Percentiles rank a stretch among this genome's conserved stretches.
These are phyloP conservation scores for Acanthurus leucopareius DNA, from an alignment of 2,797 vertebrate species.

Conservation along the genomic window DNA sequence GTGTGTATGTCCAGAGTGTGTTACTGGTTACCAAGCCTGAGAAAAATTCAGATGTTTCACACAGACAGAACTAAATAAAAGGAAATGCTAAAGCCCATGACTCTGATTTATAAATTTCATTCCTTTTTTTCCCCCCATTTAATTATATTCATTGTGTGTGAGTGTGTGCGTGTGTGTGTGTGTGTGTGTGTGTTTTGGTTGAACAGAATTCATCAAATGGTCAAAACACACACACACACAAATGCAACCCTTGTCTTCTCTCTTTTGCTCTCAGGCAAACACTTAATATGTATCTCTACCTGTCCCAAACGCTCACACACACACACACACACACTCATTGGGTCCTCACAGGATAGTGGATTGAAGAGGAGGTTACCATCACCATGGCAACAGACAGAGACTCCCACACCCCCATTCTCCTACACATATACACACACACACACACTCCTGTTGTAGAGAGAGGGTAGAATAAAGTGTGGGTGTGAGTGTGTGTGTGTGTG, in stretches of 20 bases:
- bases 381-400: conserved; percentile 77
- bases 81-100: no score
- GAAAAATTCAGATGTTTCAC: no score
- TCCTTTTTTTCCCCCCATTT: no score
- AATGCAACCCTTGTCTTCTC: not conserved
- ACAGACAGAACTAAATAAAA: no score
- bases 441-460: conserved; percentile 39
- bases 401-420: conserved; percentile 16
- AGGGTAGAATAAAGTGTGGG: conserved; percentile 29
- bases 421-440: conserved; percentile 1
- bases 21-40: no score
- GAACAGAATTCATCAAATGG: not conserved
- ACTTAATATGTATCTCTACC: conserved; percentile 60
- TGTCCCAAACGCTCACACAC: conserved; percentile 40
- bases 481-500: conserved; percentile 16
- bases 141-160: no score
- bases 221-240: conserved; percentile 1
- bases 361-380: conserved; percentile 55
- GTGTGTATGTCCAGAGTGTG: no score
- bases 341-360: conserved; percentile 43
- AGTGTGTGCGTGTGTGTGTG: no score
- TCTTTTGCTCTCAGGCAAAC: conserved; percentile 35
- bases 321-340: conserved; percentile 33
- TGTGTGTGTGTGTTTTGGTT: not conserved
- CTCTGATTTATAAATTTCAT: no score